These are phyloP conservation scores for Sylvilagus bachmani DNA, from an alignment of 2,113 vertebrate species.

Conservation along the genomic window DNA sequence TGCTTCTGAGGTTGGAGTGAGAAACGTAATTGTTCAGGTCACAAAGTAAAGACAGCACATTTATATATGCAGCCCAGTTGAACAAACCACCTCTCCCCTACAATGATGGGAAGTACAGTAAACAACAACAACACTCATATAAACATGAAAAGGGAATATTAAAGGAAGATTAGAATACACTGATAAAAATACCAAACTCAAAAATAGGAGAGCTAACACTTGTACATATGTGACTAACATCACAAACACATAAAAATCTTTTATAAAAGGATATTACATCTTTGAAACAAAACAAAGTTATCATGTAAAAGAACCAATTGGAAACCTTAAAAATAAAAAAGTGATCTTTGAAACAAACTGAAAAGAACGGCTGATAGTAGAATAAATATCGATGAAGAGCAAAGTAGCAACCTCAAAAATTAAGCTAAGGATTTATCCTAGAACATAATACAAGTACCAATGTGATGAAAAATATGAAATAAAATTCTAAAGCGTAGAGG, in stretches of 20 bases:
- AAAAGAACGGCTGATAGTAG: neutral
- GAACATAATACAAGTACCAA: neutral
- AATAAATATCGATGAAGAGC: conserved; percentile 26
- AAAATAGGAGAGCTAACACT: neutral
- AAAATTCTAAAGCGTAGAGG: neutral
- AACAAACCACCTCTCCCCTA: neutral
- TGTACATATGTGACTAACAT: neutral
- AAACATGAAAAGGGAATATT: neutral
- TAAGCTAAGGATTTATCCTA: conserved; percentile 18
- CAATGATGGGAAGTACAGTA: neutral
- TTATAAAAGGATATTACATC: neutral
- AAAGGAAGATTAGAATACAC: neutral
- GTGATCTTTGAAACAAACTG: neutral
- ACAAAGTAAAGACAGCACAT: neutral
- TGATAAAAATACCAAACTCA: neutral
- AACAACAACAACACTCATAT: neutral
- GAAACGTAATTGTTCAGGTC: neutral
- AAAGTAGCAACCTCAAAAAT: neutral
- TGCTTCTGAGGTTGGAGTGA: neutral
- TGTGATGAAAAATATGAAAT: neutral
- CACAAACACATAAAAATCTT: conserved; percentile 1
- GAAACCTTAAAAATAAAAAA: conserved; percentile 31
- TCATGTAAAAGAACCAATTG: neutral
- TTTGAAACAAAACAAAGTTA: neutral
- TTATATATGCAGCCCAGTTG: neutral